phyloP scores from a whole-genome alignment of 1,140 invertebrate genomes.

The Caenorhabditis latens region DNA sequence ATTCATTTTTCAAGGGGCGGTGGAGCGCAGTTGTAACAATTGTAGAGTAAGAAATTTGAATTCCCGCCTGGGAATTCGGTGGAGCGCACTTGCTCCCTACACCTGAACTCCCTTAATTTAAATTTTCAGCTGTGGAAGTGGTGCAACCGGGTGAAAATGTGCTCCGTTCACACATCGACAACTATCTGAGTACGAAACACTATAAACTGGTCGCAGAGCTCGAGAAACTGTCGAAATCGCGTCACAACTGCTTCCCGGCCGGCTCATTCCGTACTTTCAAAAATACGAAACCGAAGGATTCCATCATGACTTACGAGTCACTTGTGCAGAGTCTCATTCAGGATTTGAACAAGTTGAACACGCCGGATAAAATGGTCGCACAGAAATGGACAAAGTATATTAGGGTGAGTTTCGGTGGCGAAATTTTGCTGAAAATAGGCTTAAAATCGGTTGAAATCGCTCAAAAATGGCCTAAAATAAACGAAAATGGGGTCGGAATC shows the following conservation, averaged over 20 bases:
- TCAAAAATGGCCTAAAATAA: no score
- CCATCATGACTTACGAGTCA: neutral
- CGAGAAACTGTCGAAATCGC: neutral
- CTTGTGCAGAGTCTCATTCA: neutral
- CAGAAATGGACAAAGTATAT: neutral
- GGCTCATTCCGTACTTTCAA: neutral
- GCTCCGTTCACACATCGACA: neutral
- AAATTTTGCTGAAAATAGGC: neutral
- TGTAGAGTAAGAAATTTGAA: no score
- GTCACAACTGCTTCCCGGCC: neutral
- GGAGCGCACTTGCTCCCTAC: no score
- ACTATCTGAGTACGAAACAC: neutral
- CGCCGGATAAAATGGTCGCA: neutral
- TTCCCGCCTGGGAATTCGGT: no score
- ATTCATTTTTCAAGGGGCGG: no score
- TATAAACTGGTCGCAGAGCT: neutral
- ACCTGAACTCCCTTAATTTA: no score
- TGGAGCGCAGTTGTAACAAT: neutral
- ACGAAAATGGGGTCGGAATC: no score
- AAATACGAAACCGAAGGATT: neutral
- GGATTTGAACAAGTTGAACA: conserved; percentile 31
- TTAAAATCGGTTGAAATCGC: no score
- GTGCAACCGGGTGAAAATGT: neutral
- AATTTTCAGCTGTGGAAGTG: conserved; percentile 23
- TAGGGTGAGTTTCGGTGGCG: neutral